Base-by-base conservation (phyloP, 1,140 invertebrate species). In the Drosophila burlai region DNA sequence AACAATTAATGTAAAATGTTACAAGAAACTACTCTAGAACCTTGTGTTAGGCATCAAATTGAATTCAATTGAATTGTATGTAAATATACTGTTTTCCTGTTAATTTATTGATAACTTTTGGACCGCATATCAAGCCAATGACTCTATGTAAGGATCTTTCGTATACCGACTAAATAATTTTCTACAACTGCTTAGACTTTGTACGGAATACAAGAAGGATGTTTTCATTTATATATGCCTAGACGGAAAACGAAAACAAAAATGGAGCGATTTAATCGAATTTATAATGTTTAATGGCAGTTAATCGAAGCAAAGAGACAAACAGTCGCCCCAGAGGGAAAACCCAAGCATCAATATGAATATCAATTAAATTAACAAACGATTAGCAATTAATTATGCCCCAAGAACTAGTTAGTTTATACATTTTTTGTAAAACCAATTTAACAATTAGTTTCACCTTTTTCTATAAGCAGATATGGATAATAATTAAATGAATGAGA, bases 281-380 rank as follows among this genome's bases (percentile, higher is more conserved):
- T 91, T 91, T 91, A 91, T 91, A 91, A 89, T 91, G 83, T 87
- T 91, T 91, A 91, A 83, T 64, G 84, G 59, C 80, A 89, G 84
- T 87, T 87, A 89, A 81, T 78, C 83, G 81, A 80, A 65, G 60
- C 34, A 55, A 66, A 65, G 29, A 45, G 43, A 49, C 18, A 45
- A 45, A 45, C 43, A 43, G 43, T 45, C 43, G 60, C 34, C 52
- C 57, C 34, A 34, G 34, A 34, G 67, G 61, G 46, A 36, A 43
- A 55, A 52, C 43, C 38, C 24, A 52, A 68, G 42, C 73, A 77
- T 68, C 63, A 76, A 87, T 77, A 86, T 87, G 57, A 87, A 87
- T 89, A 87, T 83, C 84, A 87, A 87, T 87, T 87, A 83, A 75
- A 87, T 89, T 81, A 89, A 81, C 40, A 59, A 69, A 82, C 66